Base-by-base conservation (phyloP, 1,140 invertebrate species). In the Druon quercuslanigerum region DNA sequence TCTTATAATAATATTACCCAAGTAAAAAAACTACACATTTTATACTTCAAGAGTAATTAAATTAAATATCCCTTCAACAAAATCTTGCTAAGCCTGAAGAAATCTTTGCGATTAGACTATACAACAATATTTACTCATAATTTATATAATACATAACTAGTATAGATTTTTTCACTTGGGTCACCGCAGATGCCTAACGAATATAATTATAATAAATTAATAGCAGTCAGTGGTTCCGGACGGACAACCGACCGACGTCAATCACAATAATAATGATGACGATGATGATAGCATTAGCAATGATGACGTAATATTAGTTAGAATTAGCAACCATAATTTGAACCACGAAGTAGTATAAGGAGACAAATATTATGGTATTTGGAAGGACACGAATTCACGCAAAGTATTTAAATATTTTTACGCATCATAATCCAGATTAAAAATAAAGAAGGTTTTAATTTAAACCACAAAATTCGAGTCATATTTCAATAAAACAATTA, bases 251-350 rank as follows among this genome's bases (percentile, higher is more conserved):
- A 82, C 77, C 86, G 79, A 79, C 25, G 76, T 71, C 72, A 87
- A 66, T 84, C 85, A 78, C 78, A 86, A 77, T 76, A 74, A 71
- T 76, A 71, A 76, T 77, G 77, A 80, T 84, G 86, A 87, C 82
- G 80, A 78, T 86, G 80, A 85, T 80, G 81, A 46, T 80, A 77
- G 77, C 79, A 80, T 83, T 76, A 79, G 82, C 77, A 74, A 87
- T 82, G 83, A 84, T 84, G 79, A 71, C 72, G 80, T 82, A 84
- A 79, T 82, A 71, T 78, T 80, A 80, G 85, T 79, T 83, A 88
- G 84, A 88, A 84, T 74, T 83, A 81, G 74, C 76, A 81, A 78
- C 75, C 82, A 79, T 70, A 81, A 81, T 75, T 81, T 80, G 75
- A 82, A 78, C 77, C 66, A 75, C 25, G 40, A 46, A 46, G 40